Evolutionary conservation across 2,888 invertebrate genomes (phyloP).

Genomic region (Andrena minutula): DNA sequence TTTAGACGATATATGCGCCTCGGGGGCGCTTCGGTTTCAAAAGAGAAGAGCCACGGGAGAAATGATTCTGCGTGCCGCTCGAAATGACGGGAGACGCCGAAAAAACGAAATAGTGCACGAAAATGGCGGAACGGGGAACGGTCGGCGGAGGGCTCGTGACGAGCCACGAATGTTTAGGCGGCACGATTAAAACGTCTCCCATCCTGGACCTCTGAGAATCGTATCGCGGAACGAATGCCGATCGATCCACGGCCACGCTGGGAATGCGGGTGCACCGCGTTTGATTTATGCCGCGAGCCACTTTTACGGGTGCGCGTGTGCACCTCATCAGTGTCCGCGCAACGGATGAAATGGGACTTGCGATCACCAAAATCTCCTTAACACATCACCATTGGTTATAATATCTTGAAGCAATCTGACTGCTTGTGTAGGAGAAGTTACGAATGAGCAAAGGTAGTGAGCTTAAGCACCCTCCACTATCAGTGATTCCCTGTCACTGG

Average conservation of each 20-base stretch:
- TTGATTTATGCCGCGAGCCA: conserved; percentile 74
- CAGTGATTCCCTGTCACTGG: neutral
- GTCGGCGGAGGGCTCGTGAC: conserved; percentile 36
- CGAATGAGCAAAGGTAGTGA: neutral
- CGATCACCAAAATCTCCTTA: neutral
- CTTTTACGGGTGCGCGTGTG: conserved; percentile 33
- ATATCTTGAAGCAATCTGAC: too few species aligned
- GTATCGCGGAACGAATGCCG: conserved; percentile 77
- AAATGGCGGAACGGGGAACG: conserved; percentile 52
- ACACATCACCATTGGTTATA: neutral
- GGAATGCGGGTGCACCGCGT: conserved; percentile 75
- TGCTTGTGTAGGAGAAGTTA: too few species aligned
- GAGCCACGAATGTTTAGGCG: conserved; percentile 73
- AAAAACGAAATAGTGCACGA: conserved; percentile 53
- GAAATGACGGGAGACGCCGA: conserved; percentile 26
- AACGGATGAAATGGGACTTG: neutral
- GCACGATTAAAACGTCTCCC: conserved; percentile 79
- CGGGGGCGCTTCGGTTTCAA: neutral
- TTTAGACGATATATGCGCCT: neutral
- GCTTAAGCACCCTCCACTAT: neutral
- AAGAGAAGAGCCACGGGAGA: conserved; percentile 9
- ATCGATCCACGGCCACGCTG: conserved; percentile 75
- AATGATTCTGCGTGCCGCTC: conserved; percentile 35
- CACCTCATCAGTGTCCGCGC: neutral
- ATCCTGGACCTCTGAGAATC: conserved; percentile 69